Evolutionary conservation across 2,113 vertebrate species (phyloP), one percentile per base, ranked within the genome.

Genomic region (Pluvialis apricaria): DNA sequence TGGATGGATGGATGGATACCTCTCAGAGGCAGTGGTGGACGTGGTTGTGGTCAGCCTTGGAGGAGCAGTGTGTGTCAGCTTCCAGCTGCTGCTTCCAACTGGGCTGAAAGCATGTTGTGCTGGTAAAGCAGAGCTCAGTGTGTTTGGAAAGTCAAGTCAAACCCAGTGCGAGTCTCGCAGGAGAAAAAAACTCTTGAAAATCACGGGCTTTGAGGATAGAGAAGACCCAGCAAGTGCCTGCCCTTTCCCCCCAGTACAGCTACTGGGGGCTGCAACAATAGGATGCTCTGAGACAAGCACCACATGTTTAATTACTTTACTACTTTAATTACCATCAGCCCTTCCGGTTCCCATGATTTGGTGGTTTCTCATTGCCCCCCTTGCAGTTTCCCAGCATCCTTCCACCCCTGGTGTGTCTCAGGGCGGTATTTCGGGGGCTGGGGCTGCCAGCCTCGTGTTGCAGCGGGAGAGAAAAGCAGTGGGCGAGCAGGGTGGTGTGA

Each of bases 401-500:
- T 66, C 31, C 20, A 24, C 8, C 12, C 12, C 16, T 0, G 0
- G 3, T 64, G 32, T 24, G 2, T 47, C 75, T 21, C 62, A 13
- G 42, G 62, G 55, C 34, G 66, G 44, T 38, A 9, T 61, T 88
- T 80, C 12, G 17, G 78, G 25, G 15, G 3, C 40, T 54, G 15
- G 47, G 19, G 22, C 34, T 47, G 24, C 34, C 29, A 17, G 31
- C 11, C 40, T 38, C 18, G 1, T 0, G 0, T 36, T 0, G 0
- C 12, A 55, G 70, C 25, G 22, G n/a, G 28, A 82, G 15, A 14
- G 51, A 69, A 55, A 38, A 72, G 47, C 49, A 34, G 22, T 1
- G 9, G 22, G 18, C 0, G 2, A 73, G 15, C 0, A 0, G 17
- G 12, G 4, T 0, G 5, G 34, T 11, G 21, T 24, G 55, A 75